Percentiles rank a stretch among this genome's conserved stretches.
These are phyloP conservation scores for Drosophila setifemur DNA, from an alignment of 1,140 invertebrate genomes.

Conservation along the genomic window DNA sequence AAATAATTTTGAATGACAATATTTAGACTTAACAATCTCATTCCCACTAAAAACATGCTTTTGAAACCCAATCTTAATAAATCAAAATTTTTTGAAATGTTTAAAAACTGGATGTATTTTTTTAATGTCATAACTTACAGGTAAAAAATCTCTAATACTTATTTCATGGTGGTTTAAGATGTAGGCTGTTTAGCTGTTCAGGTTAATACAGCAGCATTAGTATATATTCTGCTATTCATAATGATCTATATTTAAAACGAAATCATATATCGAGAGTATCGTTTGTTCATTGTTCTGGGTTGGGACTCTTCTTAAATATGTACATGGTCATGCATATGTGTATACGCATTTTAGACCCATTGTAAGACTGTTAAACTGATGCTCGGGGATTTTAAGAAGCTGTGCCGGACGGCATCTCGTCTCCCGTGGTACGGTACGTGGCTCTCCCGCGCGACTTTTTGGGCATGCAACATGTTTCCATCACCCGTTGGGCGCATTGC, in stretches of 20 bases:
- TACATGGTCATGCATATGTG: constrained; percentile 46
- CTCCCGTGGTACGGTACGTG: constrained; percentile 15
- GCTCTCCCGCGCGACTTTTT: constrained; percentile 53
- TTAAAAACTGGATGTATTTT: not conserved
- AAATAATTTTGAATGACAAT: too few species aligned
- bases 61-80: not conserved
- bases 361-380: constrained; percentile 38
- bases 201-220: constrained; percentile 39
- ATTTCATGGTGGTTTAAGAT: not conserved
- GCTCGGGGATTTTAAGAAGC: constrained; percentile 51
- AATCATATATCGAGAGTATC: constrained; percentile 46
- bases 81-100: not conserved
- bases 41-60: not conserved
- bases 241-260: constrained; percentile 60
- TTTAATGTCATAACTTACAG: too few species aligned
- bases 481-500: constrained; percentile 72
- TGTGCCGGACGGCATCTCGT: constrained; percentile 40
- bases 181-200: too few species aligned
- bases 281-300: constrained; percentile 52
- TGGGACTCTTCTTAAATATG: constrained; percentile 26
- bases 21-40: too few species aligned
- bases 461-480: constrained; percentile 67
- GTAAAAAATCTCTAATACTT: too few species aligned
- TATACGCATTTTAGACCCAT: constrained; percentile 50
- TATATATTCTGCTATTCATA: constrained; percentile 21